phyloP scores from a whole-genome alignment of 2,888 invertebrate species.

The Mycalesis mineus region DNA sequence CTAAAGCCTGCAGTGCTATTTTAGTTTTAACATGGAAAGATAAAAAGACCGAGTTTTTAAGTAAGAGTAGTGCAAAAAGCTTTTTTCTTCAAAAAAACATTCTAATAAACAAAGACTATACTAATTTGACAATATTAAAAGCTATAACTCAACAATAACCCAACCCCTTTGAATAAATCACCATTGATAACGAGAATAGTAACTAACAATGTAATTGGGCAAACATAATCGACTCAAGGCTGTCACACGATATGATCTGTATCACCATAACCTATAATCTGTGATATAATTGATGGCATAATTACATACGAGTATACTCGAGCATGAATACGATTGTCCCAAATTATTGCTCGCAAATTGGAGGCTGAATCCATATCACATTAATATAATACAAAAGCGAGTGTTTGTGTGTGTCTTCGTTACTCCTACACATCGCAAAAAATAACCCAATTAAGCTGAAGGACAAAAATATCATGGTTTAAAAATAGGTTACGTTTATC shows the following conservation, averaged over 20 bases:
- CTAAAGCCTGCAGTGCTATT: no score
- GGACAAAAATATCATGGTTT: no score
- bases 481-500: no score
- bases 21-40: no score
- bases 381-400: no score
- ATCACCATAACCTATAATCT: slow-evolving; percentile 31
- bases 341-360: slow-evolving; percentile 23
- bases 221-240: slow-evolving; percentile 28
- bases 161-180: slow-evolving; percentile 35
- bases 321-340: slow-evolving; percentile 17
- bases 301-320: slow-evolving; percentile 27
- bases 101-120: neutral
- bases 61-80: no score
- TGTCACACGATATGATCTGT: slow-evolving; percentile 31
- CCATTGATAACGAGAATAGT: slow-evolving; percentile 29
- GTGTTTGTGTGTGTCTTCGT: no score
- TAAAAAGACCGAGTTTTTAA: no score
- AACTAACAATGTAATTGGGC: slow-evolving; percentile 29
- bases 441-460: no score
- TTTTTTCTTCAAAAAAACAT: no score
- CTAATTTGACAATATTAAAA: neutral
- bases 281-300: slow-evolving; percentile 30
- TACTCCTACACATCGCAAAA: no score
- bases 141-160: neutral
- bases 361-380: no score